Evolutionary conservation across 2,888 invertebrate species (phyloP), one percentile per base, ranked within the genome.

Genomic region (Apodemia duryi): DNA sequence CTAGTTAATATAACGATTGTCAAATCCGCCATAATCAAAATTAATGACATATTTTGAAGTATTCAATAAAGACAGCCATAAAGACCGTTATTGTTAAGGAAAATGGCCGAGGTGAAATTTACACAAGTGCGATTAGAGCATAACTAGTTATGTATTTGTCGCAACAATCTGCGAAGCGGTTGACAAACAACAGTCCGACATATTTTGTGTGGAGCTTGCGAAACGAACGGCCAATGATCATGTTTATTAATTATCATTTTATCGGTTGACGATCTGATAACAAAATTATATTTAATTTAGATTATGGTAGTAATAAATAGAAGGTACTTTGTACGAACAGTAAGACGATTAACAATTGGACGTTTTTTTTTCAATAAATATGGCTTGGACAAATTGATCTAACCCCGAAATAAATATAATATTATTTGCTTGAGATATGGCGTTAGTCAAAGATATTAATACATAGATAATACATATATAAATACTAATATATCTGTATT

Each of bases 191-290:
- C 52, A 28, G n/a, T 32, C 52, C 54, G 54, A 54, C 54, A 32
- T 54, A 46, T 46, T 46, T 54, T 54, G 29, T 54, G 54, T 29
- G 32, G 5, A 54, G 10, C 54, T 54, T 54, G 10, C 54, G 54
- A 54, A 54, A 54, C 54, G 32, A n/a, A 54, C 29, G 28, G 29
- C 29, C 54, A 2, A 6, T 29, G 11, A 10, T 54, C 10, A 13
- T 38, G 38, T 29, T 54, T 28, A 54, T 54, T 54, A 54, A 54
- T 29, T 54, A 54, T 32, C 29, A 54, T 54, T 54, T 54, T 54
- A 54, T 54, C 29, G 4, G 13, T 13, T 46, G 13, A 11, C 5
- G 11, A 46, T 46, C 46, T 46, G 46, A 46, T 46, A 46, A 4
- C 43, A 11, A 43, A 43, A 43, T 43, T 43, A 43, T 43, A 43